These are phyloP conservation scores for Notechis scutatus DNA, from an alignment of 2,113 vertebrate genomes.

Conservation along the genomic window DNA sequence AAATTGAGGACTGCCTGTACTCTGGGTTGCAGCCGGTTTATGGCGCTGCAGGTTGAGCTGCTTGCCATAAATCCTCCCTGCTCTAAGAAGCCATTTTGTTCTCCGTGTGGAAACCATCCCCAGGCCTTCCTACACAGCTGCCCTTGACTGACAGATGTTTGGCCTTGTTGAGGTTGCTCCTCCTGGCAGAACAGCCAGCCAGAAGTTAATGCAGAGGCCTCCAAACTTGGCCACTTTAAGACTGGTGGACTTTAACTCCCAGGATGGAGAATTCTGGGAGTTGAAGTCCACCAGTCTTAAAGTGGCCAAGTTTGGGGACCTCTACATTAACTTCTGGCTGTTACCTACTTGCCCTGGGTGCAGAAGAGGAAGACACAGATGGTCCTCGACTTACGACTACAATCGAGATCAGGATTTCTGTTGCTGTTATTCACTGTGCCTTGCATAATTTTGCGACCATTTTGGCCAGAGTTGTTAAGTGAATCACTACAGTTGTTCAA, in stretches of 20 bases:
- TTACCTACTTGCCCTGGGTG: background rate
- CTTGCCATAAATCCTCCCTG: background rate
- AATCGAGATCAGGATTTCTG: background rate
- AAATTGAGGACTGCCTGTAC: background rate
- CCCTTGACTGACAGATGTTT: background rate
- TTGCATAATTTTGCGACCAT: background rate
- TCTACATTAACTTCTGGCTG: too few relatives aligned
- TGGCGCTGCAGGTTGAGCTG: too few relatives aligned
- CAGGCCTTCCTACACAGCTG: background rate
- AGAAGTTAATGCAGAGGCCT: too few relatives aligned
- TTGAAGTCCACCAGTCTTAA: too few relatives aligned
- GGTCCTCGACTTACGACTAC: background rate
- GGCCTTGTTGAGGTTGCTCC: background rate
- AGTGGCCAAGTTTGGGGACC: too few relatives aligned
- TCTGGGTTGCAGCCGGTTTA: background rate
- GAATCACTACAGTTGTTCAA: background rate
- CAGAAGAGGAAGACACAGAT: background rate
- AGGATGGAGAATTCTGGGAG: too few relatives aligned
- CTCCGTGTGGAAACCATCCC: background rate
- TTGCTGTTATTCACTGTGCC: background rate
- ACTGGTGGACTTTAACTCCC: too few relatives aligned
- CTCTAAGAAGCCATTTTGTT: background rate
- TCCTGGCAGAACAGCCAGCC: background rate
- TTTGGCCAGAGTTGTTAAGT: background rate
- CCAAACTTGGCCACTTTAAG: too few relatives aligned